Evolutionary conservation across 2,113 vertebrate genomes (phyloP).

Genomic region (Aptenodytes forsteri): DNA sequence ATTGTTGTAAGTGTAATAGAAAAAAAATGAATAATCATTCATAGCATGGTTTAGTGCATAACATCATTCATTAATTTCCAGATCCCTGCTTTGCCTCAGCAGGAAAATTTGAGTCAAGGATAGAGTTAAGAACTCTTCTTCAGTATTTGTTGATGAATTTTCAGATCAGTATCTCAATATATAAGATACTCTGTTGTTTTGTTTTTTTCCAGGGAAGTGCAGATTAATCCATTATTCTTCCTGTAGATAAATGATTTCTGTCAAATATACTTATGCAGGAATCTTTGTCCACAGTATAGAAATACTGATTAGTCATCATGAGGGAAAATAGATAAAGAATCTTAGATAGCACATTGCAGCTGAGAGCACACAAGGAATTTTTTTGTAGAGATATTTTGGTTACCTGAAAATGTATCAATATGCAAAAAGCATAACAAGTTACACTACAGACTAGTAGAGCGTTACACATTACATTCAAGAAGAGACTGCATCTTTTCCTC

Average conservation of each 20-base stretch:
- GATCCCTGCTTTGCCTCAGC: not conserved
- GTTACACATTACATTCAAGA: not conserved
- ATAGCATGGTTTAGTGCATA: not conserved
- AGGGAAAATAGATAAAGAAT: slow-evolving; percentile 1
- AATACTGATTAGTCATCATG: slow-evolving; percentile 41
- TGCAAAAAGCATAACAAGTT: not conserved
- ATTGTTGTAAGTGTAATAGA: not conserved
- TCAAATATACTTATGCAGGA: slow-evolving; percentile 30
- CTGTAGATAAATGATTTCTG: slow-evolving; percentile 45
- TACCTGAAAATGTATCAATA: slow-evolving; percentile 22
- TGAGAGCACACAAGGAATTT: not conserved
- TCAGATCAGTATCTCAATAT: slow-evolving; percentile 23
- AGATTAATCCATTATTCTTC: slow-evolving; percentile 41
- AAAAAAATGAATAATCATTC: not conserved
- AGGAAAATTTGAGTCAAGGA: not conserved
- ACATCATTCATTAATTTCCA: not conserved
- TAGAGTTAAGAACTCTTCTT: not conserved
- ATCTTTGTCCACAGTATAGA: not conserved
- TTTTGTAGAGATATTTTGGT: not conserved
- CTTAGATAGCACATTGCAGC: not conserved
- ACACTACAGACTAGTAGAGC: not conserved
- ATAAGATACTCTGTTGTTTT: not conserved
- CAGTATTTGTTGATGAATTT: slow-evolving; percentile 33
- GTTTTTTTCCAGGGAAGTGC: not conserved
- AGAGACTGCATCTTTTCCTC: not conserved